Percentiles rank a stretch among this genome's conserved stretches.
Conservation (phyloP, 2,888 invertebrate genomes). For the Strigamia crassipes region DNA sequence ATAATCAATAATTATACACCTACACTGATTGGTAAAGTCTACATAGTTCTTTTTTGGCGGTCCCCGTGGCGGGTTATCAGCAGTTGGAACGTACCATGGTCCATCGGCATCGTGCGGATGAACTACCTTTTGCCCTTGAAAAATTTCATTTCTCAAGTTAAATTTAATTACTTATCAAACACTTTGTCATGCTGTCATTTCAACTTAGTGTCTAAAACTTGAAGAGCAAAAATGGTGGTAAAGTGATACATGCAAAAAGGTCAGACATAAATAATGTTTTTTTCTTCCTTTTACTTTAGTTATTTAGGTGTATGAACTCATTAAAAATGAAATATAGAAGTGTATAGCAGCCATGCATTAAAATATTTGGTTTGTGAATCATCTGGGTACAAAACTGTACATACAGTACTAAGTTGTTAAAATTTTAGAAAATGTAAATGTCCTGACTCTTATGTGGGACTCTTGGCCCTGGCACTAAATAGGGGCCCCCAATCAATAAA, state of each 20-base stretch:
- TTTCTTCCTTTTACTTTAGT: no score
- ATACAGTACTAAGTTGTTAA: background rate
- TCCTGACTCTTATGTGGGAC: no score
- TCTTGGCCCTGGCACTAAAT: no score
- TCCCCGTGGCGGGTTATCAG: background rate
- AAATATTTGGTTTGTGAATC: background rate
- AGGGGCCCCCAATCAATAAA: no score
- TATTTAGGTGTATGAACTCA: no score
- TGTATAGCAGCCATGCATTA: background rate
- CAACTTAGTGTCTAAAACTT: no score
- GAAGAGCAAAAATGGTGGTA: background rate
- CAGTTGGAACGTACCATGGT: background rate
- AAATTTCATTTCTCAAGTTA: background rate
- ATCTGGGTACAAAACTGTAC: background rate
- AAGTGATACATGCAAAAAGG: background rate
- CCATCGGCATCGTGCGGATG: background rate
- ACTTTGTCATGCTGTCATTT: no score
- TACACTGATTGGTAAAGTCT: slow-evolving; percentile 9
- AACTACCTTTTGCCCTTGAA: background rate
- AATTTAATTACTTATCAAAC: no score
- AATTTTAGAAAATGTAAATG: background rate
- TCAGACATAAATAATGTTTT: background rate
- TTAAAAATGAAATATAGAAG: no score
- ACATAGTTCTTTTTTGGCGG: background rate
- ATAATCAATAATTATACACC: background rate